Evolutionary conservation across 2,888 invertebrate species (phyloP).

Genomic region (Cosmia pyralina): DNA sequence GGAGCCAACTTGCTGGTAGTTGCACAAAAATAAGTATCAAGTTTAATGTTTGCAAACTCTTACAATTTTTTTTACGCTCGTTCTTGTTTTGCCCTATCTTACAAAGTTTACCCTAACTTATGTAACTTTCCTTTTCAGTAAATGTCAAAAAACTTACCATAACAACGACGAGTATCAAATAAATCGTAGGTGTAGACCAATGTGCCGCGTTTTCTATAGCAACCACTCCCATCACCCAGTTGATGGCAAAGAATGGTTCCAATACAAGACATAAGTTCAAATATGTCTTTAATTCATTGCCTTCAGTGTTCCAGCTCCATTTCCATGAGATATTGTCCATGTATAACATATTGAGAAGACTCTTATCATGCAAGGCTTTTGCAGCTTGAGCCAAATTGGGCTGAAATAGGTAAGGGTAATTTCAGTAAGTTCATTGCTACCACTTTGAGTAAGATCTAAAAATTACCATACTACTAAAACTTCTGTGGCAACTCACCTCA

Average conservation of each 20-base stretch:
- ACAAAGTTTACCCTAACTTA: neutral
- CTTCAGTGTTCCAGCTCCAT: slow-evolving; percentile 86
- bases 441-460: neutral
- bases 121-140: neutral
- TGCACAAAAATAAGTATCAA: neutral
- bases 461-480: slow-evolving; percentile 23
- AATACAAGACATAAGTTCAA: slow-evolving; percentile 92
- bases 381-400: slow-evolving; percentile 64
- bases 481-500: slow-evolving; percentile 72
- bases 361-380: slow-evolving; percentile 79
- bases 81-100: neutral
- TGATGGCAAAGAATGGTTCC: slow-evolving; percentile 93
- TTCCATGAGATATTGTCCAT: slow-evolving; percentile 88
- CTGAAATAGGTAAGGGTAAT: slow-evolving; percentile 38
- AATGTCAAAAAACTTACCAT: slow-evolving; percentile 85
- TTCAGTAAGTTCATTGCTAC: neutral
- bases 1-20: neutral
- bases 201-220: slow-evolving; percentile 92
- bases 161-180: slow-evolving; percentile 89
- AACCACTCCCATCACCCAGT: slow-evolving; percentile 94
- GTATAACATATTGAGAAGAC: slow-evolving; percentile 82
- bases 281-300: slow-evolving; percentile 90
- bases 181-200: slow-evolving; percentile 91
- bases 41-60: neutral
- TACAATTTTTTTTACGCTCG: neutral